These are phyloP conservation scores for Erebia palarica DNA, from an alignment of 2,888 invertebrate genomes.

Conservation along the genomic window DNA sequence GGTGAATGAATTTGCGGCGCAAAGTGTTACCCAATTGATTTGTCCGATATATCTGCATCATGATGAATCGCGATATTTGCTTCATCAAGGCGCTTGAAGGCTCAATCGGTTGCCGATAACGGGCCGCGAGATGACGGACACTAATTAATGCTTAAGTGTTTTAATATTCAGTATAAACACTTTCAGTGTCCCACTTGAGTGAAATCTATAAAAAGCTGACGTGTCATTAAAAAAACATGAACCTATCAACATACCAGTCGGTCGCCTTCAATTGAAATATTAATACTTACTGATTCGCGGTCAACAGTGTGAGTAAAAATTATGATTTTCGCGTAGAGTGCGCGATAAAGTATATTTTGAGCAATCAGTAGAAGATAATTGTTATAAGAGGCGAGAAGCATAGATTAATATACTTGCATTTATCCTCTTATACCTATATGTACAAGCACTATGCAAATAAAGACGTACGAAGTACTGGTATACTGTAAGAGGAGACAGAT, in stretches of 20 bases:
- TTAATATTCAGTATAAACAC: constrained; percentile 36
- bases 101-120: constrained; percentile 61
- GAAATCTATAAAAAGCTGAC: constrained; percentile 13
- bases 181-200: constrained; percentile 33
- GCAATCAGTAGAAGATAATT: too few relatives aligned
- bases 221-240: constrained; percentile 1
- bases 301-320: constrained; percentile 3
- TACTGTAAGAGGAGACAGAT: background rate
- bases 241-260: background rate
- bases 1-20: constrained; percentile 47
- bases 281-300: background rate
- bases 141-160: constrained; percentile 45
- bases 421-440: too few relatives aligned
- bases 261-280: constrained; percentile 6
- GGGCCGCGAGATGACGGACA: constrained; percentile 56
- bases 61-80: constrained; percentile 57
- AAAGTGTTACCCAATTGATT: constrained; percentile 51
- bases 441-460: too few relatives aligned
- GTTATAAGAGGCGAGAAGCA: too few relatives aligned
- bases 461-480: too few relatives aligned
- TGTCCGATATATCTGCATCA: constrained; percentile 51
- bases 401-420: too few relatives aligned
- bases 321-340: too few relatives aligned
- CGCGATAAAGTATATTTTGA: too few relatives aligned
- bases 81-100: constrained; percentile 60